A percentile compares a stretch with the other conserved stretches of the same genome.
These are phyloP conservation scores for Acanthococcus lagerstroemiae DNA, from an alignment of 2,888 invertebrate species.

Conservation along the genomic window DNA sequence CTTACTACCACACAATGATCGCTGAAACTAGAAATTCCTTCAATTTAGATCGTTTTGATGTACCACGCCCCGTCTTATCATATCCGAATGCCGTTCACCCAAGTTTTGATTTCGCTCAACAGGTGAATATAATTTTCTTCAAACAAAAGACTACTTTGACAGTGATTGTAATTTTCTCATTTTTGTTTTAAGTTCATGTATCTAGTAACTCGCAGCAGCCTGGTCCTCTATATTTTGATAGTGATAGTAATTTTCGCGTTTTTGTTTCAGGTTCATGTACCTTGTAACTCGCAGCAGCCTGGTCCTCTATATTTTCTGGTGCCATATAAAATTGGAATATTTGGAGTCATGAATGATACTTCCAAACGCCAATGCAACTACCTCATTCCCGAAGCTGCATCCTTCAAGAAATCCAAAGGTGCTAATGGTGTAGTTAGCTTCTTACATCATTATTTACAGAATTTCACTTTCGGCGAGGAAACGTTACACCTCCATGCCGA, in stretches of 20 bases:
- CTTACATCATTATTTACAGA: conserved; percentile 12
- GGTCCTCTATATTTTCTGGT: conserved; percentile 32
- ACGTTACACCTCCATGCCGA: conserved; percentile 30
- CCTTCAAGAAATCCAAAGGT: conserved; percentile 1
- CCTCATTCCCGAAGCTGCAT: conserved; percentile 29
- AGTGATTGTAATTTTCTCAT: too few species aligned
- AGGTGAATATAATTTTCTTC: too few species aligned
- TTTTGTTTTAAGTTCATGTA: conserved; percentile 31
- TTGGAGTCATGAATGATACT: conserved; percentile 33
- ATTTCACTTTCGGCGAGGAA: conserved; percentile 17
- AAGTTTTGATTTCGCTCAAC: conserved; percentile 33
- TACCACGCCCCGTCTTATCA: background rate
- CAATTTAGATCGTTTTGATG: background rate
- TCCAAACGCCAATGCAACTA: conserved; percentile 23
- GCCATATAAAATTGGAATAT: conserved; percentile 33
- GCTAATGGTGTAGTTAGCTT: conserved; percentile 26
- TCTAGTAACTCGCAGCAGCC: conserved; percentile 32
- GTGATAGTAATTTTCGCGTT: too few species aligned
- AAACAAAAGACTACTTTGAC: too few species aligned
- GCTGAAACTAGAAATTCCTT: background rate
- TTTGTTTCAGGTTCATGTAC: conserved; percentile 32
- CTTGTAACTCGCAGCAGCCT: conserved; percentile 31
- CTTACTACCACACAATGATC: background rate
- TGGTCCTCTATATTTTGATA: conserved; percentile 27
- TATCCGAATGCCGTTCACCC: background rate